A percentile compares a stretch with the other conserved stretches of the same genome.
phyloP scores from a whole-genome alignment of 2,888 invertebrate genomes.

The Tridacna gigas region DNA sequence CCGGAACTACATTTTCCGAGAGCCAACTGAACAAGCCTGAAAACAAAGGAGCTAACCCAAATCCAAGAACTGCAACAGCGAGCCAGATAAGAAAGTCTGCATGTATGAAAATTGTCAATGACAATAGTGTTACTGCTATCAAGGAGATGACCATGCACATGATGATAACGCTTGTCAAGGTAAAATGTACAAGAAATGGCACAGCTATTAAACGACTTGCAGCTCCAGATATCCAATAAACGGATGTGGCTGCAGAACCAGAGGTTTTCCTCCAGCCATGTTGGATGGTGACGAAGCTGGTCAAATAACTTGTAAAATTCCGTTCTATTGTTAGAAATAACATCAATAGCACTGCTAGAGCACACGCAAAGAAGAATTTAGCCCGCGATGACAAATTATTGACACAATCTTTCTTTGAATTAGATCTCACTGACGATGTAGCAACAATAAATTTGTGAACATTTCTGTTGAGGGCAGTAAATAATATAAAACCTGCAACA shows the following conservation, averaged over 20 bases:
- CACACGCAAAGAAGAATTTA: constrained; percentile 4
- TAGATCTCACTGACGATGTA: neutral
- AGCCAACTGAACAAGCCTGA: constrained; percentile 10
- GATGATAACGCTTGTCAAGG: neutral
- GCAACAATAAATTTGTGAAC: neutral
- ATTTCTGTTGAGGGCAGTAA: neutral
- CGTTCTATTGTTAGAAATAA: neutral
- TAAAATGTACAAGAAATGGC: neutral
- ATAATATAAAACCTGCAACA: neutral
- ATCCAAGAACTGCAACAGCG: neutral
- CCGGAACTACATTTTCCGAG: neutral
- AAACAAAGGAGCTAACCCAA: neutral
- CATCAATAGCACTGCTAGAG: neutral
- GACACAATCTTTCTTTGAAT: neutral
- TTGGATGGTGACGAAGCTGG: neutral
- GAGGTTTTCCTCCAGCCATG: neutral
- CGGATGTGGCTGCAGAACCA: neutral
- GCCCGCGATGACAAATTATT: neutral
- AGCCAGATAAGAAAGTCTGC: constrained; percentile 4
- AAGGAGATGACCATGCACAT: neutral
- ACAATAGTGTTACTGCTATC: neutral
- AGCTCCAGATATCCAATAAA: constrained; percentile 9
- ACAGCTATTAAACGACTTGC: neutral
- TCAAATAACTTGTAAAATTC: constrained; percentile 3
- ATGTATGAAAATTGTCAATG: neutral